These are phyloP conservation scores for Choloepus didactylus DNA, from an alignment of 2,797 vertebrate species.

Conservation along the genomic window DNA sequence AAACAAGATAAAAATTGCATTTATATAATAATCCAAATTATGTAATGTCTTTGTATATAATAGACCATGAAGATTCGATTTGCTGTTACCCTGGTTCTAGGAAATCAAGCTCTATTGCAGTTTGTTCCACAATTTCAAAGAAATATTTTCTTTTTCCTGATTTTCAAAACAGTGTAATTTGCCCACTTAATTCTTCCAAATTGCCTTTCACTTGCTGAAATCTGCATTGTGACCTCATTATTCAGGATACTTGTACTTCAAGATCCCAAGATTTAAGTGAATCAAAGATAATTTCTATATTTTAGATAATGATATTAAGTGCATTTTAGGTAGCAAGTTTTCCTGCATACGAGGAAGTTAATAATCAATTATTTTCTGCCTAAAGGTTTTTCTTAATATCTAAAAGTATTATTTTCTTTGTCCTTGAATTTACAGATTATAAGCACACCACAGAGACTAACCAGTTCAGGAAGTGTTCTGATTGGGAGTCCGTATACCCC, in stretches of 20 bases:
- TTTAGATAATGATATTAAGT: neutral
- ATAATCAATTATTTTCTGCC: neutral
- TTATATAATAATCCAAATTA: neutral
- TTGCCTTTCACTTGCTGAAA: neutral
- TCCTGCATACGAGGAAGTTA: neutral
- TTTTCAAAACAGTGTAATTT: conserved; percentile 53
- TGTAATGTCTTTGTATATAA: neutral
- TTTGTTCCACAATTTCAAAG: conserved; percentile 53
- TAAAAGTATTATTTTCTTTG: conserved; percentile 47
- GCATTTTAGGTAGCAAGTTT: neutral
- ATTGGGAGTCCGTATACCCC: conserved; percentile 90
- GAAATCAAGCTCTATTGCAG: conserved; percentile 22
- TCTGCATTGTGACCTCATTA: neutral
- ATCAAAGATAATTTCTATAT: neutral
- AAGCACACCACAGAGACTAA: conserved; percentile 92
- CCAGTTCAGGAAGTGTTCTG: conserved; percentile 90
- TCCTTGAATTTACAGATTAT: conserved; percentile 89
- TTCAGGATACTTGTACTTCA: neutral
- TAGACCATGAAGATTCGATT: neutral
- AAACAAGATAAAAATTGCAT: neutral
- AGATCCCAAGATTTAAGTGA: neutral
- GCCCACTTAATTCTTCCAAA: neutral
- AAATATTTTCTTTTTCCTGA: conserved; percentile 47
- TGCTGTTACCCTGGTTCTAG: neutral
- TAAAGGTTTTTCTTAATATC: neutral